phyloP scores from a whole-genome alignment of 2,113 vertebrate genomes.

The Leucoraja erinaceus region DNA sequence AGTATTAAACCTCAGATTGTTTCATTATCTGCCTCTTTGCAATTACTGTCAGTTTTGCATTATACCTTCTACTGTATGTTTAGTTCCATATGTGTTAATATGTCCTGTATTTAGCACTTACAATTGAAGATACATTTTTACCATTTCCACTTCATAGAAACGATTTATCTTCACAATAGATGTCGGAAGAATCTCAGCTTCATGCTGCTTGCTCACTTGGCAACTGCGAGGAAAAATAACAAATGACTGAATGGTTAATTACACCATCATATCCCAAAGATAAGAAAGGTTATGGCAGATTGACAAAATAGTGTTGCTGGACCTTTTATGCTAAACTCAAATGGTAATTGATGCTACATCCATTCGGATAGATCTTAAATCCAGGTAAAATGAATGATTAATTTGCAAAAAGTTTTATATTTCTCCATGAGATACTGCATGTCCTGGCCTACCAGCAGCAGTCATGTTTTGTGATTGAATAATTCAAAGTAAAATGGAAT shows the following conservation, averaged over 20 bases:
- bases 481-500: background rate
- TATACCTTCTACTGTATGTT: background rate
- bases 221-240: background rate
- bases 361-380: background rate
- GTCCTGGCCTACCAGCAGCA: no score
- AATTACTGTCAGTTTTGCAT: background rate
- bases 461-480: no score
- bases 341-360: background rate
- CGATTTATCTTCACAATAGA: background rate
- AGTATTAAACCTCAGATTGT: background rate
- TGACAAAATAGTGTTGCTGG: background rate
- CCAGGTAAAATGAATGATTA: no score
- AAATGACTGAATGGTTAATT: background rate
- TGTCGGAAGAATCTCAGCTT: background rate
- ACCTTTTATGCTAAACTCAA: background rate
- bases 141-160: background rate
- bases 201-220: background rate
- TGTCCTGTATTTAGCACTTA: no score
- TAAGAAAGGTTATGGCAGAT: background rate
- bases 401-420: no score
- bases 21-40: background rate
- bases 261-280: background rate
- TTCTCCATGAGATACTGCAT: background rate
- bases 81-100: background rate
- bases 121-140: no score